A percentile compares a stretch with the other conserved stretches of the same genome.
These are phyloP conservation scores for Athene noctua DNA, from an alignment of 2,113 vertebrate species.

Conservation along the genomic window DNA sequence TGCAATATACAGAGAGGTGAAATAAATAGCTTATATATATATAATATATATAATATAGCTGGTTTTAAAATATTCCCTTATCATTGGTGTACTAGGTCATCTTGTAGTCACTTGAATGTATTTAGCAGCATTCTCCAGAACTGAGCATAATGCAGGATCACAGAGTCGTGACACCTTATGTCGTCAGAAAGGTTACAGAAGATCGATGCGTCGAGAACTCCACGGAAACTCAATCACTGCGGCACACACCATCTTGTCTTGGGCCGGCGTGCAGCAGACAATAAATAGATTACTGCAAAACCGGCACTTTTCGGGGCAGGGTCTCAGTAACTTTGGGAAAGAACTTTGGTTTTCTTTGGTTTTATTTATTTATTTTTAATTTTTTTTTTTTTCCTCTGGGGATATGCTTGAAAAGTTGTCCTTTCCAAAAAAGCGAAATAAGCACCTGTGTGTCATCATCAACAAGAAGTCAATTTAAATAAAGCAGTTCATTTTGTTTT, in stretches of 20 bases:
- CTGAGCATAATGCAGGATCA: constrained; percentile 78
- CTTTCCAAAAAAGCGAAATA: constrained; percentile 67
- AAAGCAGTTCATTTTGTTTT: constrained; percentile 73
- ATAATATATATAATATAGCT: constrained; percentile 86
- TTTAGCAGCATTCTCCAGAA: constrained; percentile 84
- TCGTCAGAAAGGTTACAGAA: constrained; percentile 73
- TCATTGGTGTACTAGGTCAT: constrained; percentile 83
- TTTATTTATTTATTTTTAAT: constrained; percentile 51
- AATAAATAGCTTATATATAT: constrained; percentile 90
- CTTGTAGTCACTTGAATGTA: constrained; percentile 78
- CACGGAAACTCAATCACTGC: constrained; percentile 69
- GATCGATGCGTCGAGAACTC: constrained; percentile 72
- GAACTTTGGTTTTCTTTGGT: constrained; percentile 77
- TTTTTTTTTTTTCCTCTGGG: constrained; percentile 62
- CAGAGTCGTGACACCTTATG: constrained; percentile 77
- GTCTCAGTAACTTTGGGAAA: constrained; percentile 74
- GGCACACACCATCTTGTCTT: constrained; percentile 57
- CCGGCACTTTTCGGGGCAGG: constrained; percentile 66
- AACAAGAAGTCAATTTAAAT: constrained; percentile 69
- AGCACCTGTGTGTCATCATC: constrained; percentile 73
- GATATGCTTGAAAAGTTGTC: constrained; percentile 70
- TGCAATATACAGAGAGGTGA: constrained; percentile 88
- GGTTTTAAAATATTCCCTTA: constrained; percentile 86
- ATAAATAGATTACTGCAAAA: constrained; percentile 78
- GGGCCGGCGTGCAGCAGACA: constrained; percentile 70